Base-by-base conservation (phyloP, 2,113 vertebrate species). In the Glareola pratincola region DNA sequence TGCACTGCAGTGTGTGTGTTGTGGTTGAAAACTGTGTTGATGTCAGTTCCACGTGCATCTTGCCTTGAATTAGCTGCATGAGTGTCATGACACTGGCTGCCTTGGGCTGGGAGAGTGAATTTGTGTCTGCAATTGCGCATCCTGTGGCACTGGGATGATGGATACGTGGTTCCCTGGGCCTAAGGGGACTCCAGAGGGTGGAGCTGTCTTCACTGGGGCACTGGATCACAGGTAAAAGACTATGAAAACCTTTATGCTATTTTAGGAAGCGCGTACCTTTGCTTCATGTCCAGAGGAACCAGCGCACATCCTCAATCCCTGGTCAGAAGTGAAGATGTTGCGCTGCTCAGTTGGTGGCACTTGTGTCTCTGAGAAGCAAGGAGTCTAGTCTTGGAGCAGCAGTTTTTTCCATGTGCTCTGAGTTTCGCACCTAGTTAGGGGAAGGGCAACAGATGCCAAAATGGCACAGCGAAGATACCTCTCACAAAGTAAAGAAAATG, bases 351-450 rank as follows among this genome's bases (percentile, higher is more conserved):
- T 14, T 54, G 21, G 36, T 41, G 48, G 39, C 39, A 47, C 18
- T 51, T 50, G 17, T 2, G 3, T 72, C n/a, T 32, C 10, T 6
- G 9, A 45, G 53, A 51, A 27, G 17, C 6, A 6, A 54, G 30
- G 16, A n/a, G 15, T 47, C 11, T n/a, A 5, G 7, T 34, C 50
- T 14, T 34, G 34, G 48, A 53, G 47, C 36, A 51, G 21, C 19
- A 8, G 12, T 2, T 2, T 7, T 39, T 53, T 20, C 3, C 3
- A 4, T 19, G 22, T 16, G 24, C 18, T 88, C 19, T 0, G 16
- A 56, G 17, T 37, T 91, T 43, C 9, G 5, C 17, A 36, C 7
- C 29, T 23, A 1, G 9, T 6, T 4, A 17, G 12, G 54, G 41
- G 56, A 54, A 75, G 26, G 29, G 15, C 36, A 32, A 6, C 11